Conservation (phyloP, 2,888 invertebrate genomes). For the Imbricaverruca yamaguchii region DNA sequence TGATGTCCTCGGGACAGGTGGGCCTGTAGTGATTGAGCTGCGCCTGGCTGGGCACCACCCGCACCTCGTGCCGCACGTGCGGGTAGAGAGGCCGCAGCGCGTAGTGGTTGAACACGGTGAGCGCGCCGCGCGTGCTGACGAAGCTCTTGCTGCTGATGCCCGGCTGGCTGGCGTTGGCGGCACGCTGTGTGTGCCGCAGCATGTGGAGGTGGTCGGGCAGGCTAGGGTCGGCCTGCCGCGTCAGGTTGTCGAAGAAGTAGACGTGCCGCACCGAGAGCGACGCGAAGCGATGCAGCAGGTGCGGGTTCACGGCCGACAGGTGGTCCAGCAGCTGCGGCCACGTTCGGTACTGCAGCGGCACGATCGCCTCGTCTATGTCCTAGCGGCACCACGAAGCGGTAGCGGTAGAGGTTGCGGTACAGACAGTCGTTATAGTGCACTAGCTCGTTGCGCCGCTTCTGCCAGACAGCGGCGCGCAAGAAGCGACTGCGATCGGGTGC, state of each 20-base stretch:
- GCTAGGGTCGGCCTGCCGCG: slow-evolving; percentile 25
- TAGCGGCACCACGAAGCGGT: slow-evolving; percentile 59
- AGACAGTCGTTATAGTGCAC: slow-evolving; percentile 70
- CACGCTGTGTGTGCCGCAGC: slow-evolving; percentile 48
- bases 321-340: slow-evolving; percentile 53
- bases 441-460: slow-evolving; percentile 61
- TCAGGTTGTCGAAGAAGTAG: slow-evolving; percentile 53
- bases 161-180: slow-evolving; percentile 52
- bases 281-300: slow-evolving; percentile 43
- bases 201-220: slow-evolving; percentile 41
- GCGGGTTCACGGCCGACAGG: slow-evolving; percentile 44
- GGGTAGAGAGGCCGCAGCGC: slow-evolving; percentile 54
- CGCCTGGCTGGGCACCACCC: slow-evolving; percentile 44
- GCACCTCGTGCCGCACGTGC: slow-evolving; percentile 42
- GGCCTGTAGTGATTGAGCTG: slow-evolving; percentile 61
- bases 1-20: slow-evolving; percentile 38
- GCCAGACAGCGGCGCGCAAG: slow-evolving; percentile 51
- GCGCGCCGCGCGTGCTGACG: slow-evolving; percentile 54
- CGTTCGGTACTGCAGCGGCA: slow-evolving; percentile 53
- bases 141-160: slow-evolving; percentile 65
- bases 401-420: slow-evolving; percentile 57
- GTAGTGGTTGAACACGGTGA: slow-evolving; percentile 69
- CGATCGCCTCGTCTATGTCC: slow-evolving; percentile 64
- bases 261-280: slow-evolving; percentile 59
- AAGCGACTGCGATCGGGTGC: slow-evolving; percentile 41